Conservation (phyloP, 2,797 vertebrate species). For the Rhinatrema bivittatum region DNA sequence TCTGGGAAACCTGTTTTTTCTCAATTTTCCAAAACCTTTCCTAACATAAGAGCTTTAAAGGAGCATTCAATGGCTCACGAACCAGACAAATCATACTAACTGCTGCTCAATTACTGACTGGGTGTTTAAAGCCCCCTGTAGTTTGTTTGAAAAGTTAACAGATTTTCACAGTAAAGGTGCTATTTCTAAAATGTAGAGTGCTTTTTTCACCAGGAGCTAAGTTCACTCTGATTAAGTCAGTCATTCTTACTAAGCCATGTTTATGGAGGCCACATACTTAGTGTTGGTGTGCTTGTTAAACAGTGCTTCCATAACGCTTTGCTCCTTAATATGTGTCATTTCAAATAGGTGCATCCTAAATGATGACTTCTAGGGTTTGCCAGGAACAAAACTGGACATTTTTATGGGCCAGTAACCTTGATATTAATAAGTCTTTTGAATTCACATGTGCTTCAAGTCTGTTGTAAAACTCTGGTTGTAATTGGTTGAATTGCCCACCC, state of each 20-base stretch:
- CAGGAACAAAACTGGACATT: constrained; percentile 16
- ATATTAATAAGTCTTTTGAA: constrained; percentile 17
- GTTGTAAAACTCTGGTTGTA: too few species aligned
- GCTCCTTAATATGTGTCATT: constrained; percentile 61
- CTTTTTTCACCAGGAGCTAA: constrained; percentile 62
- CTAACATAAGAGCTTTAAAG: too few species aligned
- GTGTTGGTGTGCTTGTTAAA: constrained; percentile 66
- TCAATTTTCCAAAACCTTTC: too few species aligned
- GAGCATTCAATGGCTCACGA: constrained; percentile 26
- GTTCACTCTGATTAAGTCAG: constrained; percentile 65
- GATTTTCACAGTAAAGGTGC: constrained; percentile 64
- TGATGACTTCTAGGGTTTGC: constrained; percentile 38
- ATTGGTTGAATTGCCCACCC: too few species aligned
- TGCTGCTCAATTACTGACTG: constrained; percentile 50
- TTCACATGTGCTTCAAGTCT: constrained; percentile 1
- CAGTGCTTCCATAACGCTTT: constrained; percentile 57
- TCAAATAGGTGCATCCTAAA: constrained; percentile 63
- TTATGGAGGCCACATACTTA: constrained; percentile 68
- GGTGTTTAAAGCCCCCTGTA: constrained; percentile 60
- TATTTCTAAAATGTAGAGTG: constrained; percentile 65
- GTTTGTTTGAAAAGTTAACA: constrained; percentile 67
- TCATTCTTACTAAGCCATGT: constrained; percentile 69
- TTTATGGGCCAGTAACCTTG: constrained; percentile 18
- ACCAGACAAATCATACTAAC: constrained; percentile 27
- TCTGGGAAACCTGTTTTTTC: too few species aligned